Conservation (phyloP, 2,888 invertebrate genomes). For the Patella pellucida region DNA sequence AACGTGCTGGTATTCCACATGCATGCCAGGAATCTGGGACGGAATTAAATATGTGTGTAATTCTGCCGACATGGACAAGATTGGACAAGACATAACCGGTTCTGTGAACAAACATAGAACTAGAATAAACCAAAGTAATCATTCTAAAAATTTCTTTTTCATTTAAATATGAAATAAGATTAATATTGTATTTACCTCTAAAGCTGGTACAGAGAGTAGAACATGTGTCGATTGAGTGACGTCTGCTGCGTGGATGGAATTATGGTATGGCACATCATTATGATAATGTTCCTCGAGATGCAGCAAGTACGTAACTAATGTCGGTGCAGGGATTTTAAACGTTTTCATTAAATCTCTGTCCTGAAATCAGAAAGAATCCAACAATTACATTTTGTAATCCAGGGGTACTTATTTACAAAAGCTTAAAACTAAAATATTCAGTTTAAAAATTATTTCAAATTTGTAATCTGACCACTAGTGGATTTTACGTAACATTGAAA, state of each 20-base stretch:
- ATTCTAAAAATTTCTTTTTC: no score
- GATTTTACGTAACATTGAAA: no score
- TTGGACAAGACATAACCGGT: no score
- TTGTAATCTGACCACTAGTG: no score
- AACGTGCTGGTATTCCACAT: no score
- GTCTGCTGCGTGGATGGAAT: conserved; percentile 97
- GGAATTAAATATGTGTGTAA: no score
- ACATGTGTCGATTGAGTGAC: conserved; percentile 98
- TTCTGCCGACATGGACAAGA: no score
- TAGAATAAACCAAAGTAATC: no score
- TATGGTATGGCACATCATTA: conserved; percentile 98
- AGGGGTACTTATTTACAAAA: not conserved
- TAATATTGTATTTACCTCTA: conserved; percentile 77
- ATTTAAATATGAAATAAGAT: no score
- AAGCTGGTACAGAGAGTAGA: conserved; percentile 93
- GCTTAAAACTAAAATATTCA: not conserved
- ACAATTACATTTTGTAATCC: not conserved
- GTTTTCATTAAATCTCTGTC: conserved; percentile 78
- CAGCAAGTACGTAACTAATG: conserved; percentile 95
- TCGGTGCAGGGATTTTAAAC: conserved; percentile 94
- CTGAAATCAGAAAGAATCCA: conserved; percentile 44
- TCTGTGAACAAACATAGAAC: no score
- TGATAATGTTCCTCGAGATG: conserved; percentile 98
- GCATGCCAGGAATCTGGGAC: no score
- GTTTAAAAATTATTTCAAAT: no score